Conservation (phyloP, 2,797 vertebrate species). For the Helicolenus hilgendorfi region DNA sequence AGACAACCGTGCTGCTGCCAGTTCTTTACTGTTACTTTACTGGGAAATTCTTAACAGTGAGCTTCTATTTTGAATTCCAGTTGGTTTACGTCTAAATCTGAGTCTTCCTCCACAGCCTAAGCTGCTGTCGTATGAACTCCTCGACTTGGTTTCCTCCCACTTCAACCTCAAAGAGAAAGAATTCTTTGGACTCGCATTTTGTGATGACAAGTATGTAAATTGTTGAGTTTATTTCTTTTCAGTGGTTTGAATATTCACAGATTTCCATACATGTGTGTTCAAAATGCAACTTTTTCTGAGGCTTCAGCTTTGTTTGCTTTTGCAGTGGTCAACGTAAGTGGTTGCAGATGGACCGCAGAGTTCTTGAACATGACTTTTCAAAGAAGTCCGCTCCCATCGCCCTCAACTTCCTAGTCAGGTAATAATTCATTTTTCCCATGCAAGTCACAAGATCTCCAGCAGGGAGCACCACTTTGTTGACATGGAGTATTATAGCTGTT, state of each 20-base stretch:
- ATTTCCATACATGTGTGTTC: not conserved
- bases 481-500: not conserved
- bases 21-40: too few species aligned
- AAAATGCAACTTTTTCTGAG: slow-evolving; percentile 7
- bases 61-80: not conserved
- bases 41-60: too few species aligned
- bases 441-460: slow-evolving; percentile 55
- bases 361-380: slow-evolving; percentile 97
- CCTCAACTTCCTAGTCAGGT: slow-evolving; percentile 97
- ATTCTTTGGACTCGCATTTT: slow-evolving; percentile 97
- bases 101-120: slow-evolving; percentile 92
- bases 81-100: not conserved
- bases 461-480: slow-evolving; percentile 64
- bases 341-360: slow-evolving; percentile 97
- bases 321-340: slow-evolving; percentile 96
- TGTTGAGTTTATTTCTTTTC: not conserved
- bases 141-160: slow-evolving; percentile 98
- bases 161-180: slow-evolving; percentile 99
- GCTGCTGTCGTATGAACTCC: slow-evolving; percentile 96
- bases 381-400: slow-evolving; percentile 94
- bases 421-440: slow-evolving; percentile 39
- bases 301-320: slow-evolving; percentile 27
- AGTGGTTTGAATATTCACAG: not conserved
- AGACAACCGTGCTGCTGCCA: too few species aligned
- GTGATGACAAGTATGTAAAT: slow-evolving; percentile 95